Conservation (phyloP, 2,113 vertebrate genomes). For the Elephas maximus region DNA sequence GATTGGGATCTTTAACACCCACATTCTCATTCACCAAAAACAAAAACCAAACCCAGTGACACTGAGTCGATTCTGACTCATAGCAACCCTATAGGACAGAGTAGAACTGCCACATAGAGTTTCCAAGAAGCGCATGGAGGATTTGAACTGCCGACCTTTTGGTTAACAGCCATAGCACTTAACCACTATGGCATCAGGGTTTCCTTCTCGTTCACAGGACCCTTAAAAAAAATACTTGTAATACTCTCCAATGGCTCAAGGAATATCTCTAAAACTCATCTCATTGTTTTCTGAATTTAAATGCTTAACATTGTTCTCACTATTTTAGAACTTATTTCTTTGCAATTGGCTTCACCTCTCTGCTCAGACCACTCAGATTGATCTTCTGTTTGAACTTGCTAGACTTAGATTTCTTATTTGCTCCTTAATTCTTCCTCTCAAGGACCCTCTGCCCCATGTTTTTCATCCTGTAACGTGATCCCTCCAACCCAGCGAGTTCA, state of each 20-base stretch:
- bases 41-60: no score
- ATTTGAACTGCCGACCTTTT: no score
- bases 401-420: background rate
- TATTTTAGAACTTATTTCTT: background rate
- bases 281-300: background rate
- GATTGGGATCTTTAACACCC: background rate
- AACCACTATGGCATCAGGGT: no score
- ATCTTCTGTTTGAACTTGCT: background rate
- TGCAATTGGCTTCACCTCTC: background rate
- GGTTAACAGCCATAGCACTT: no score
- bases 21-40: background rate
- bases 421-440: background rate
- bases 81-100: no score
- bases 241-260: background rate
- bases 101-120: no score
- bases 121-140: no score
- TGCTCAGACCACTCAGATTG: background rate
- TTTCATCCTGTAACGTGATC: background rate
- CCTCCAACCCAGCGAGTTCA: background rate
- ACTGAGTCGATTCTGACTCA: no score
- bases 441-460: background rate
- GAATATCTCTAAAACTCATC: background rate
- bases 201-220: background rate
- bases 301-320: background rate
- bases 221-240: background rate